Percentiles rank a stretch among this genome's conserved stretches.
These are phyloP conservation scores for Xiphophorus birchmanni DNA, from an alignment of 2,797 vertebrate species.

Conservation along the genomic window DNA sequence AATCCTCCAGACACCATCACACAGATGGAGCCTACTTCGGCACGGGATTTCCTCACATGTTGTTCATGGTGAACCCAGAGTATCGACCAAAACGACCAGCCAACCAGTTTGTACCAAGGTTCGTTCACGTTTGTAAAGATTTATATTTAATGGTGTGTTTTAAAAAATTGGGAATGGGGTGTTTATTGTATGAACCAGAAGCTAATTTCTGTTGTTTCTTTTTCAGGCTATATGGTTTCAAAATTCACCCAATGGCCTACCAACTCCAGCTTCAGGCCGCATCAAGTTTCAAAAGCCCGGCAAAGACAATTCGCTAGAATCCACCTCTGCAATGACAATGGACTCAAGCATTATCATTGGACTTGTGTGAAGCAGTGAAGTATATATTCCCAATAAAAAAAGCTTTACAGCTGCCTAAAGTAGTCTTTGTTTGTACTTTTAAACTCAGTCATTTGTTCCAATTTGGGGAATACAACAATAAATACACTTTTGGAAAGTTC, in stretches of 20 bases:
- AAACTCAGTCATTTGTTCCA: constrained; percentile 10
- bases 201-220: background rate
- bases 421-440: constrained; percentile 22
- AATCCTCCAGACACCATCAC: constrained; percentile 93
- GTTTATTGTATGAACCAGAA: background rate
- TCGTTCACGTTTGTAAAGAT: background rate
- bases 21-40: constrained; percentile 95
- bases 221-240: constrained; percentile 92
- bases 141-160: background rate
- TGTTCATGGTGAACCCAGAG: constrained; percentile 96
- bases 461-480: constrained; percentile 13
- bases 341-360: constrained; percentile 41
- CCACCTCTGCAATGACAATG: constrained; percentile 9
- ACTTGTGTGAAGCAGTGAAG: constrained; percentile 43
- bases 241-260: constrained; percentile 97
- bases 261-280: constrained; percentile 95
- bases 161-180: background rate
- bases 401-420: constrained; percentile 46
- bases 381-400: constrained; percentile 45
- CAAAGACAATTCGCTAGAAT: constrained; percentile 89
- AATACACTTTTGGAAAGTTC: constrained; percentile 7
- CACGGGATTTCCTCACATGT: constrained; percentile 95
- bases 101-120: constrained; percentile 97
- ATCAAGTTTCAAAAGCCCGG: constrained; percentile 95
- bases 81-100: constrained; percentile 94